These are phyloP conservation scores for Felis catus DNA, from an alignment of 2,113 vertebrate species.

Conservation along the genomic window DNA sequence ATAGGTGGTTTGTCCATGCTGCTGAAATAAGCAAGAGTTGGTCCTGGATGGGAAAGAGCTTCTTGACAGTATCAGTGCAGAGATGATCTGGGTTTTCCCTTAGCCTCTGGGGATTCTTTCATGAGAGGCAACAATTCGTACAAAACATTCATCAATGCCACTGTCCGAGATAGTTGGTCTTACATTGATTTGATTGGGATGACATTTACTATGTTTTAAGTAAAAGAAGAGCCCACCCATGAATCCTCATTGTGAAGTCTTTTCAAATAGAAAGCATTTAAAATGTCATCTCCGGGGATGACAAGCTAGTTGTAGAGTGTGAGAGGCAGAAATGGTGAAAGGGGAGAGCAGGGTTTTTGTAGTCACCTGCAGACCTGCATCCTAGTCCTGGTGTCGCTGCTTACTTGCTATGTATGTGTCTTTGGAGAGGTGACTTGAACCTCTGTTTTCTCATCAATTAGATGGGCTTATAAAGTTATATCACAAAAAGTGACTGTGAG, in stretches of 20 bases:
- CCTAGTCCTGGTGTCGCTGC: background rate
- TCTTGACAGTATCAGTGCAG: background rate
- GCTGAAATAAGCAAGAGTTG: constrained; percentile 19
- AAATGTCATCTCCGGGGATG: background rate
- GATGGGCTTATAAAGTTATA: background rate
- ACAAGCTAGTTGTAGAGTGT: background rate
- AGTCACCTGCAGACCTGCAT: background rate
- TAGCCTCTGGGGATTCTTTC: background rate
- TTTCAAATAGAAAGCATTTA: background rate
- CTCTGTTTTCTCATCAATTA: background rate
- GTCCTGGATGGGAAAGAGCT: background rate
- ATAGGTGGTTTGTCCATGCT: background rate
- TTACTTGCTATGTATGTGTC: background rate
- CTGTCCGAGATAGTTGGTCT: background rate
- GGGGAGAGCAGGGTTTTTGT: background rate
- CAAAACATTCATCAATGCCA: background rate
- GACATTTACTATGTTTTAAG: constrained; percentile 35
- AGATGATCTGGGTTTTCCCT: constrained; percentile 34
- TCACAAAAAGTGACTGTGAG: background rate
- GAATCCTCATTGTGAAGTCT: background rate
- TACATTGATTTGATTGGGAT: background rate
- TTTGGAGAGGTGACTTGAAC: background rate
- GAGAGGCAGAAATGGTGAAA: background rate
- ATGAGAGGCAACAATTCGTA: background rate
- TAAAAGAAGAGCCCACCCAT: background rate